Conservation (phyloP, 92 coral and sea anemone species). For the Paramuricea clavata region DNA sequence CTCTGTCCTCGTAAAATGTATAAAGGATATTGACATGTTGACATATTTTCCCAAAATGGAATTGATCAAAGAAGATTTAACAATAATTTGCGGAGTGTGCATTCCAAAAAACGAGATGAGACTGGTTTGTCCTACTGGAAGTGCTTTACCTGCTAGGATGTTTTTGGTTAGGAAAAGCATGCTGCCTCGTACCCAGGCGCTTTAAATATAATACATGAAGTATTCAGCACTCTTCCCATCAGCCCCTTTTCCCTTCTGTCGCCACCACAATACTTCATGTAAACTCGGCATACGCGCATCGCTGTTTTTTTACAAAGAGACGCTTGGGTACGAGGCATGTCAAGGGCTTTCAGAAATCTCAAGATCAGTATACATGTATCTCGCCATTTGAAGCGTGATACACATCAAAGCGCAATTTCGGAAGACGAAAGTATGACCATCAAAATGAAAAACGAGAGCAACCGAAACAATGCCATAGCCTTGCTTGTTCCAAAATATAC, state of each 20-base stretch:
- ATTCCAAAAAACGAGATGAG: not conserved
- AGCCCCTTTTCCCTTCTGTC: no score
- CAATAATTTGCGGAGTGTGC: conserved; percentile 9
- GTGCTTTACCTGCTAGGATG: not conserved
- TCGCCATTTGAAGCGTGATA: not conserved
- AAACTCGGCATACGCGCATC: no score
- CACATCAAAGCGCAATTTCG: not conserved
- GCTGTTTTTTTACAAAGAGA: no score
- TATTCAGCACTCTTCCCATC: no score
- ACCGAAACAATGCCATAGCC: not conserved
- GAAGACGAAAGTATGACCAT: not conserved
- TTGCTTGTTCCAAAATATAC: not conserved
- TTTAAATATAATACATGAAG: no score
- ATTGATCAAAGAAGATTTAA: conserved; percentile 1
- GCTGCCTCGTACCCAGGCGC: no score
- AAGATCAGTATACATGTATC: not conserved
- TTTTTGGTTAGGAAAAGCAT: not conserved
- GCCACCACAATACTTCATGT: no score
- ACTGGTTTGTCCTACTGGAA: not conserved
- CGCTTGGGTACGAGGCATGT: not conserved
- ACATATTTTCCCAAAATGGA: not conserved
- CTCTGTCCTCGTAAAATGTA: not conserved
- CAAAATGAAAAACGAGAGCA: not conserved
- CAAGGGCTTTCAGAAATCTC: conserved; percentile 1
- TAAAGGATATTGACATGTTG: not conserved